These are phyloP conservation scores for Reticulitermes speratus DNA, from an alignment of 1,140 invertebrate genomes.

Conservation along the genomic window DNA sequence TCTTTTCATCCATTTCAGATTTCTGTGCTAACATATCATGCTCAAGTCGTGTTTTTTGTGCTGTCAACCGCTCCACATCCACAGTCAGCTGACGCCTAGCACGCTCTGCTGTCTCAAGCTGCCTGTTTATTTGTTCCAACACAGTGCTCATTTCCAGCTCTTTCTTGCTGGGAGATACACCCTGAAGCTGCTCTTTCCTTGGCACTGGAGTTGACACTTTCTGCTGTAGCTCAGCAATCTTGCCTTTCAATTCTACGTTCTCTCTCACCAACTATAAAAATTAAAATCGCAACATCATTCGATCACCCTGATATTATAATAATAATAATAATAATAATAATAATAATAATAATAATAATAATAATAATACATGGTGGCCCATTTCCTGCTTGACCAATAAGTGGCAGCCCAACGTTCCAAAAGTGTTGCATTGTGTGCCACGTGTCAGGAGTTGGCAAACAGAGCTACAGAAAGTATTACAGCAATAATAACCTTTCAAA, in stretches of 20 bases:
- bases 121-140: slow-evolving; percentile 29
- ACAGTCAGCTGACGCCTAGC: slow-evolving; percentile 31
- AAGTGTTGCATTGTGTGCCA: too few relatives aligned
- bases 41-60: slow-evolving; percentile 31
- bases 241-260: slow-evolving; percentile 45
- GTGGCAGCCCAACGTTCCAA: too few relatives aligned
- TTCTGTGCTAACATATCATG: slow-evolving; percentile 19
- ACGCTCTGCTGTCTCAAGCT: slow-evolving; percentile 34
- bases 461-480: too few relatives aligned
- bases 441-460: too few relatives aligned
- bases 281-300: too few relatives aligned
- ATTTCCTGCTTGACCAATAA: too few relatives aligned
- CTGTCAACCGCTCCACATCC: slow-evolving; percentile 30
- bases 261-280: slow-evolving; percentile 45
- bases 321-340: too few relatives aligned
- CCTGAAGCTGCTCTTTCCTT: background rate
- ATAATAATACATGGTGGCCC: too few relatives aligned
- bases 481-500: too few relatives aligned
- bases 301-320: too few relatives aligned
- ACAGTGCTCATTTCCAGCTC: slow-evolving; percentile 31
- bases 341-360: too few relatives aligned
- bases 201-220: background rate
- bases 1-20: background rate
- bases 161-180: slow-evolving; percentile 30
- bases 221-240: slow-evolving; percentile 34